Conservation (phyloP, 2,113 vertebrate genomes). For the Antechinus stuartii region DNA sequence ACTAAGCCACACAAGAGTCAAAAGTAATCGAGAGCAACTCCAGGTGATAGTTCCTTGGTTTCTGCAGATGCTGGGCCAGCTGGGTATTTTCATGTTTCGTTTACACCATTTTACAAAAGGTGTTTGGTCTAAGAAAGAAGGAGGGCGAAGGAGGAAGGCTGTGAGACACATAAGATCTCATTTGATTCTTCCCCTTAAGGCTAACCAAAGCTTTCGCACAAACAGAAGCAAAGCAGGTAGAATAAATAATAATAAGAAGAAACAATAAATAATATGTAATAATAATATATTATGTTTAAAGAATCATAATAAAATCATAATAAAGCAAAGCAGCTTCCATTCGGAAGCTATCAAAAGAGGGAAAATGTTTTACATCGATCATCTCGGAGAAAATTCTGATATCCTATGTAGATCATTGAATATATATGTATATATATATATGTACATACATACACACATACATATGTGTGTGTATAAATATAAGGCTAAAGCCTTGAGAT, state of each 20-base stretch:
- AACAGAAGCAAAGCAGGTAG: not conserved
- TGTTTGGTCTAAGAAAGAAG: slow-evolving; percentile 24
- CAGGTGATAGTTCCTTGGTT: slow-evolving; percentile 33
- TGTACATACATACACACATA: too few relatives aligned
- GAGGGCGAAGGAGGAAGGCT: not conserved
- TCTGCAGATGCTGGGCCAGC: not conserved
- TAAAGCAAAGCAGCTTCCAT: too few relatives aligned
- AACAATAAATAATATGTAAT: too few relatives aligned
- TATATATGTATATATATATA: too few relatives aligned
- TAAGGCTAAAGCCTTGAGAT: not conserved
- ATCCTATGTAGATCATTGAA: not conserved
- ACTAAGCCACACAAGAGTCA: not conserved
- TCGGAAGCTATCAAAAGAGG: not conserved
- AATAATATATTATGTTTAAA: too few relatives aligned
- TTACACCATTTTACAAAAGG: slow-evolving; percentile 4
- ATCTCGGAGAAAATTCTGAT: not conserved
- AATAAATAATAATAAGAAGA: not conserved
- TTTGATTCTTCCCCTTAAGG: not conserved
- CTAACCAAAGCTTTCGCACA: not conserved
- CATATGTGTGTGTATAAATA: too few relatives aligned
- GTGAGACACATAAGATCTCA: not conserved
- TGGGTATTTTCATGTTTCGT: slow-evolving; percentile 35
- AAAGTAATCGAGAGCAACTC: slow-evolving; percentile 20
- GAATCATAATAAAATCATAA: too few relatives aligned
- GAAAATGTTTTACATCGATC: not conserved